These are phyloP conservation scores for Epistrophe grossulariae DNA, from an alignment of 2,888 invertebrate genomes.

Conservation along the genomic window DNA sequence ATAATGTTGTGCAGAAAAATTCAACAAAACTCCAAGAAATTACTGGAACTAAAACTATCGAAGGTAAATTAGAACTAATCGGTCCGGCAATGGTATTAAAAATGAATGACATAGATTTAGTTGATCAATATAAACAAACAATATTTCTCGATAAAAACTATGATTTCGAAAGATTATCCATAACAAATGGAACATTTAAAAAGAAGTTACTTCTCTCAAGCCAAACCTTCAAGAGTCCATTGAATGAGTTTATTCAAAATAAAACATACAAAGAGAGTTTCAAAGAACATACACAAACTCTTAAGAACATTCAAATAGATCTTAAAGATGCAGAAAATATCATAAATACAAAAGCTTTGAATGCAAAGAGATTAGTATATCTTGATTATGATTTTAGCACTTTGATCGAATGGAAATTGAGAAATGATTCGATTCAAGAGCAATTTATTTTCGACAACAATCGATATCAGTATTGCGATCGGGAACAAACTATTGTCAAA, in stretches of 20 bases:
- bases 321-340: conserved; percentile 10
- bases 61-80: conserved; percentile 77
- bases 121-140: conserved; percentile 78
- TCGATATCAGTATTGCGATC: conserved; percentile 75
- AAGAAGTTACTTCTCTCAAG: conserved; percentile 76
- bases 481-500: conserved; percentile 77
- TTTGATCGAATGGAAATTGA: conserved; percentile 75
- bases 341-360: conserved; percentile 31
- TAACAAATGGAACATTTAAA: conserved; percentile 79
- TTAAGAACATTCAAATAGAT: conserved; percentile 9
- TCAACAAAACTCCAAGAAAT: conserved; percentile 78
- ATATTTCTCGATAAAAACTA: conserved; percentile 79
- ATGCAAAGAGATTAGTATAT: conserved; percentile 77
- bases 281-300: conserved; percentile 8
- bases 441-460: conserved; percentile 67
- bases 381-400: conserved; percentile 78
- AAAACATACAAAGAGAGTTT: conserved; percentile 2
- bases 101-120: conserved; percentile 79
- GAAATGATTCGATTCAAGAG: conserved; percentile 68
- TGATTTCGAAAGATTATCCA: conserved; percentile 79
- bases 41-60: conserved; percentile 78
- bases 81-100: conserved; percentile 80
- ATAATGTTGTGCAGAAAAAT: conserved; percentile 78
- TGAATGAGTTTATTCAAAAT: conserved; percentile 14
- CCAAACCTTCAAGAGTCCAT: not conserved